Evolutionary conservation across 2,888 invertebrate genomes (phyloP).

Genomic region (Lochmaea crataegi): DNA sequence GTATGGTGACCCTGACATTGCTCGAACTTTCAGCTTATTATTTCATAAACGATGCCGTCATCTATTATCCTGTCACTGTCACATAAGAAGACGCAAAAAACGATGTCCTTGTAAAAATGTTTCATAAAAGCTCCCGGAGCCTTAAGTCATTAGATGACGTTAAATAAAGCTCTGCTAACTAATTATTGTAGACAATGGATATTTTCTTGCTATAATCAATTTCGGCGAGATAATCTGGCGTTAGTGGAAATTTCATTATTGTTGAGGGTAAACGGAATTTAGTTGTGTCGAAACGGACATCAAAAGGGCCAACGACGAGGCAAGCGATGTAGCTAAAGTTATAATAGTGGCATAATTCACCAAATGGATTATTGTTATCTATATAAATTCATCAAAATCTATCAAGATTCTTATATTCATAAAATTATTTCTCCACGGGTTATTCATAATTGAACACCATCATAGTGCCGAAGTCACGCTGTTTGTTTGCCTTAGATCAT

Average conservation of each 20-base stretch:
- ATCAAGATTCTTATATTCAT: too few species aligned
- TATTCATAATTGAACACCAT: too few species aligned
- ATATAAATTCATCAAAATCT: too few species aligned
- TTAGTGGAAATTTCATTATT: not conserved
- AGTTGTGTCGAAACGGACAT: too few species aligned
- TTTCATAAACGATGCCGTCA: conserved; percentile 2
- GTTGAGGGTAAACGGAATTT: too few species aligned
- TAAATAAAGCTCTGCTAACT: not conserved
- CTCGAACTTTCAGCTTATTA: not conserved
- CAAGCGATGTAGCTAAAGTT: too few species aligned
- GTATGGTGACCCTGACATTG: conserved; percentile 5
- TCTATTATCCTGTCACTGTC: conserved; percentile 15
- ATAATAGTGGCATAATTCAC: too few species aligned
- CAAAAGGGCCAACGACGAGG: too few species aligned
- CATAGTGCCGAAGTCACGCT: too few species aligned
- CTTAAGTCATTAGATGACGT: not conserved
- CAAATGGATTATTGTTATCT: too few species aligned
- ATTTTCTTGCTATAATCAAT: not conserved
- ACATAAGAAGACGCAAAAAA: not conserved
- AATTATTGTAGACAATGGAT: not conserved
- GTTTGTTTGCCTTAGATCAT: too few species aligned
- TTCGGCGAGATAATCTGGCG: not conserved
- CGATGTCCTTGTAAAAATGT: not conserved
- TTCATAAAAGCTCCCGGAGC: not conserved
- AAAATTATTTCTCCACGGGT: too few species aligned